A percentile compares a stretch with the other conserved stretches of the same genome.
phyloP scores from a whole-genome alignment of 2,888 invertebrate species.

The Troilus luridus region DNA sequence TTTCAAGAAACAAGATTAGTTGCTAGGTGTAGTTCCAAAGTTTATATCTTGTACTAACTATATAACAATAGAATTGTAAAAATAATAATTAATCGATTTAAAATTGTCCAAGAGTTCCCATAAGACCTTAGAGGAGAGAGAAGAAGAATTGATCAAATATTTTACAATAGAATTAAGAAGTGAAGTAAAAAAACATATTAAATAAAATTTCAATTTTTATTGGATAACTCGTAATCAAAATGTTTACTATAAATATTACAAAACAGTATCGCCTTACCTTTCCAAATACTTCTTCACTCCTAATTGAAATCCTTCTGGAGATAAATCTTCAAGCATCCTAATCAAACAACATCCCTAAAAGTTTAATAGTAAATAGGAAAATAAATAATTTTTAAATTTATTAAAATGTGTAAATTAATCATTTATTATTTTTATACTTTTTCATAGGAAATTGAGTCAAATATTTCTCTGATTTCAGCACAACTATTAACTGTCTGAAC shows the following conservation, averaged over 20 bases:
- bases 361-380: neutral
- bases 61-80: too few species aligned
- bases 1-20: too few species aligned
- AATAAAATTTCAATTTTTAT: neutral
- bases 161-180: too few species aligned
- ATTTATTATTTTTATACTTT: conserved; percentile 76
- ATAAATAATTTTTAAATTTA: neutral
- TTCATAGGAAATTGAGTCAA: conserved; percentile 91
- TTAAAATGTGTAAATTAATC: neutral
- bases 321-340: conserved; percentile 89
- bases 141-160: too few species aligned
- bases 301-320: conserved; percentile 79
- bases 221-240: neutral
- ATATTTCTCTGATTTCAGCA: conserved; percentile 90
- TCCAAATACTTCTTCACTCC: conserved; percentile 83
- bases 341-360: conserved; percentile 86
- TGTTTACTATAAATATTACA: neutral
- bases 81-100: too few species aligned
- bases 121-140: too few species aligned
- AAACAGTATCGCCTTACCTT: conserved; percentile 69
- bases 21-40: too few species aligned
- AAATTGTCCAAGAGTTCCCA: too few species aligned
- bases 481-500: conserved; percentile 87
- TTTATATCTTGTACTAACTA: too few species aligned
- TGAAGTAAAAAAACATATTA: too few species aligned